These are phyloP conservation scores for Dascillus cervinus DNA, from an alignment of 2,888 invertebrate genomes.

Conservation along the genomic window DNA sequence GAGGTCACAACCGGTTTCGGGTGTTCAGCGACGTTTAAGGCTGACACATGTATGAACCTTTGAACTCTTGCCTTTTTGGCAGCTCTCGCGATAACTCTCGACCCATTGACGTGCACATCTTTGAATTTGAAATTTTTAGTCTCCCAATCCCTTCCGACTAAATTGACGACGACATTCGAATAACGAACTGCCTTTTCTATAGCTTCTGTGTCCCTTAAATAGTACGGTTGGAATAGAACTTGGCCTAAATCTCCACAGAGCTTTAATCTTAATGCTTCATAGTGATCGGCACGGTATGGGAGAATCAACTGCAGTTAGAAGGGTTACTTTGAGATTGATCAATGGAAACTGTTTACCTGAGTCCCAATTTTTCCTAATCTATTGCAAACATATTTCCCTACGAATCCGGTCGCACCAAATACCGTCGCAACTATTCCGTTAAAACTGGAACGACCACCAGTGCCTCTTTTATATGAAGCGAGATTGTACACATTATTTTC, in stretches of 20 bases:
- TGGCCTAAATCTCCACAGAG: constrained; percentile 92
- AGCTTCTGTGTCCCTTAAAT: constrained; percentile 78
- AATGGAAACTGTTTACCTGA: constrained; percentile 49
- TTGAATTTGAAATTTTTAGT: constrained; percentile 82
- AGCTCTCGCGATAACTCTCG: constrained; percentile 71
- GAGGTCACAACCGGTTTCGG: constrained; percentile 60
- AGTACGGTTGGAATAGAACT: constrained; percentile 79
- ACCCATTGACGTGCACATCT: constrained; percentile 82
- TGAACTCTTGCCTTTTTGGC: constrained; percentile 75
- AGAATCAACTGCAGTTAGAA: constrained; percentile 66
- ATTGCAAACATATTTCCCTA: constrained; percentile 84
- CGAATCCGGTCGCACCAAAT: constrained; percentile 85
- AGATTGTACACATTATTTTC: constrained; percentile 51
- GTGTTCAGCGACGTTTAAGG: constrained; percentile 68
- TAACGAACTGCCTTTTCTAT: constrained; percentile 80
- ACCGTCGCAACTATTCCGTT: constrained; percentile 98
- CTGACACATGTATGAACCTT: constrained; percentile 85
- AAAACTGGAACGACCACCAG: constrained; percentile 91
- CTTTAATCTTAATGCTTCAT: constrained; percentile 70
- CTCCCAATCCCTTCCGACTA: constrained; percentile 87
- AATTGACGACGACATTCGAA: constrained; percentile 95
- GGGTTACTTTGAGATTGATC: constrained; percentile 3
- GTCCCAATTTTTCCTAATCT: constrained; percentile 80
- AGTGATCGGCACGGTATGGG: constrained; percentile 85
- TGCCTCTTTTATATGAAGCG: constrained; percentile 68